Conservation (phyloP, 2,888 invertebrate genomes). For the Hartigia nigra region DNA sequence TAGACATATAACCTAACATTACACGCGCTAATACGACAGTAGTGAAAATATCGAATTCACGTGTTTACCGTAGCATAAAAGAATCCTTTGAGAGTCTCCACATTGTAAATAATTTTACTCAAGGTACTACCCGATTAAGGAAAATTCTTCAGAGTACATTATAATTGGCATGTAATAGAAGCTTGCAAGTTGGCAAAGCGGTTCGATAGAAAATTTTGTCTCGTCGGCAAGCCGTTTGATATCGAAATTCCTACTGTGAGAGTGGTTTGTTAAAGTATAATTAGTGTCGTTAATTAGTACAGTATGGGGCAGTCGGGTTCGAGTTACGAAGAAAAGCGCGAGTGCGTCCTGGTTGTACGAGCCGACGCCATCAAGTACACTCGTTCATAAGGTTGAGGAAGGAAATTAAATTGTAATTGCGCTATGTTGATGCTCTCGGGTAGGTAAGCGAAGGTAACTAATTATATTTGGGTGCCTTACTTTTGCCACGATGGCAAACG, state of each 20-base stretch:
- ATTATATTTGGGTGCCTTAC: constrained; percentile 50
- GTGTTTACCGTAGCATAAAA: too few relatives aligned
- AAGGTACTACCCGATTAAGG: too few relatives aligned
- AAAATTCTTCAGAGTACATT: too few relatives aligned
- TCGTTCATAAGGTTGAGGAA: constrained; percentile 46
- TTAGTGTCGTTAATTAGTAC: constrained; percentile 40
- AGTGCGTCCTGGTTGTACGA: constrained; percentile 30
- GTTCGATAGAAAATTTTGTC: too few relatives aligned
- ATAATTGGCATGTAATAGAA: too few relatives aligned
- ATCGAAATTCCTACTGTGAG: constrained; percentile 42
- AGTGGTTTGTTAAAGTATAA: constrained; percentile 46
- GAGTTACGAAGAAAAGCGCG: constrained; percentile 35
- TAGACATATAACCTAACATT: too few relatives aligned
- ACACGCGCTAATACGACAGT: too few relatives aligned
- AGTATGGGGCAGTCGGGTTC: constrained; percentile 29
- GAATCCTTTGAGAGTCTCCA: too few relatives aligned
- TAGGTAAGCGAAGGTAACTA: constrained; percentile 48
- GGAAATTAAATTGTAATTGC: constrained; percentile 53
- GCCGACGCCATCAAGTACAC: constrained; percentile 44
- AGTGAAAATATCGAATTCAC: too few relatives aligned
- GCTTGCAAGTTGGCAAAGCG: too few relatives aligned
- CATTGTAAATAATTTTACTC: too few relatives aligned
- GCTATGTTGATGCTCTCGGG: constrained; percentile 39
- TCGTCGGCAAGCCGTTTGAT: neutral
- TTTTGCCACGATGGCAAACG: constrained; percentile 38